Conservation (phyloP, 2,797 vertebrate genomes). For the Hydrophis major region DNA sequence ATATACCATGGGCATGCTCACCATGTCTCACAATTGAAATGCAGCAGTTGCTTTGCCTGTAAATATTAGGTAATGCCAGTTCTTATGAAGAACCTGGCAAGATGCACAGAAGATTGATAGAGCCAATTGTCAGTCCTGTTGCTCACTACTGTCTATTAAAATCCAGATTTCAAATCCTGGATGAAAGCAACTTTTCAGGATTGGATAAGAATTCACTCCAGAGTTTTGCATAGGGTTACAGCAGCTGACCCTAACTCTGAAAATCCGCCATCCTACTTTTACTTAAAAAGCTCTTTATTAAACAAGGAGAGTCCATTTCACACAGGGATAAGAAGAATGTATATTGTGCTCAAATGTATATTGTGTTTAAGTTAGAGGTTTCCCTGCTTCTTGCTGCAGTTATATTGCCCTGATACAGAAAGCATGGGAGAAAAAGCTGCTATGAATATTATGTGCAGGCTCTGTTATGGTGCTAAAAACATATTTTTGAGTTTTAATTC, state of each 20-base stretch:
- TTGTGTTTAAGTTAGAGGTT: neutral
- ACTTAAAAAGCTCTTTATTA: slow-evolving; percentile 48
- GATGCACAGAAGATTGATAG: neutral
- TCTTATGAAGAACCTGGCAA: slow-evolving; percentile 29
- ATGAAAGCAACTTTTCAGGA: slow-evolving; percentile 13
- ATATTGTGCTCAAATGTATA: neutral
- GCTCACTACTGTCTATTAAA: slow-evolving; percentile 2
- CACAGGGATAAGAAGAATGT: neutral
- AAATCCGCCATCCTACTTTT: slow-evolving; percentile 17
- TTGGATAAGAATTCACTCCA: slow-evolving; percentile 50
- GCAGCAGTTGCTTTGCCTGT: slow-evolving; percentile 17
- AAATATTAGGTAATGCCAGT: slow-evolving; percentile 36
- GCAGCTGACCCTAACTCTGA: slow-evolving; percentile 28
- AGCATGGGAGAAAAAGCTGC: neutral
- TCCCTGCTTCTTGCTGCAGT: neutral
- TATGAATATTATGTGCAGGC: neutral
- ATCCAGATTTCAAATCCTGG: slow-evolving; percentile 6
- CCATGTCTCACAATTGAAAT: slow-evolving; percentile 34
- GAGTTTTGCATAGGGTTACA: slow-evolving; percentile 44
- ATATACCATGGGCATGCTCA: slow-evolving; percentile 22
- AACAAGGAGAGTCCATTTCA: slow-evolving; percentile 39
- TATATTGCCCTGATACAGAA: neutral
- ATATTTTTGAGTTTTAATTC: neutral
- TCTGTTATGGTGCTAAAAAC: neutral
- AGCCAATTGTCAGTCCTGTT: neutral